These are phyloP conservation scores for Platyscapa corneri DNA, from an alignment of 1,140 invertebrate species.

Conservation along the genomic window DNA sequence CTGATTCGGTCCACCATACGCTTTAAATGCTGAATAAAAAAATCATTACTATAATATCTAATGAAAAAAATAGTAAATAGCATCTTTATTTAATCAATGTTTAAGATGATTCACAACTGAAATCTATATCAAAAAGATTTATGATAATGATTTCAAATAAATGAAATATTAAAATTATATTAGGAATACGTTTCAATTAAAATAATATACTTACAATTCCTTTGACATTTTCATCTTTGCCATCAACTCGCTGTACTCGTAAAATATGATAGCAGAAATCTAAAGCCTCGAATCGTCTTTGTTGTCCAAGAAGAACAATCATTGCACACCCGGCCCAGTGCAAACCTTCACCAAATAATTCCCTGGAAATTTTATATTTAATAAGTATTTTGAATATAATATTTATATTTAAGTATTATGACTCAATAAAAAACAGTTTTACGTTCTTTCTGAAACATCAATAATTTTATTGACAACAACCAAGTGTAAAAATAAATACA, in stretches of 20 bases:
- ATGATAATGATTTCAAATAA: no score
- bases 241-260: slow-evolving; percentile 95
- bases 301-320: slow-evolving; percentile 96
- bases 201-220: slow-evolving; percentile 88
- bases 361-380: slow-evolving; percentile 77
- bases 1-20: slow-evolving; percentile 98
- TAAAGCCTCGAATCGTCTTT: slow-evolving; percentile 96
- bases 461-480: no score
- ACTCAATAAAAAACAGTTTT: no score
- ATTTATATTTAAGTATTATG: no score
- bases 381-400: no score
- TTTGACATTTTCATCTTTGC: slow-evolving; percentile 96
- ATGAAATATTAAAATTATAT: background rate
- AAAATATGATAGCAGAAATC: slow-evolving; percentile 99
- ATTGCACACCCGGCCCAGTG: slow-evolving; percentile 99
- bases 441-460: no score
- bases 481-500: no score
- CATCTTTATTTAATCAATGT: no score
- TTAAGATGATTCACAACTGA: no score
- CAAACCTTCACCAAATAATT: slow-evolving; percentile 98
- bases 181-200: background rate
- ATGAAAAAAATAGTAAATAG: no score
- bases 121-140: no score
- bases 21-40: slow-evolving; percentile 87
- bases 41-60: background rate